Conservation (phyloP, 2,797 vertebrate genomes). For the Melanotaenia nigrans region DNA sequence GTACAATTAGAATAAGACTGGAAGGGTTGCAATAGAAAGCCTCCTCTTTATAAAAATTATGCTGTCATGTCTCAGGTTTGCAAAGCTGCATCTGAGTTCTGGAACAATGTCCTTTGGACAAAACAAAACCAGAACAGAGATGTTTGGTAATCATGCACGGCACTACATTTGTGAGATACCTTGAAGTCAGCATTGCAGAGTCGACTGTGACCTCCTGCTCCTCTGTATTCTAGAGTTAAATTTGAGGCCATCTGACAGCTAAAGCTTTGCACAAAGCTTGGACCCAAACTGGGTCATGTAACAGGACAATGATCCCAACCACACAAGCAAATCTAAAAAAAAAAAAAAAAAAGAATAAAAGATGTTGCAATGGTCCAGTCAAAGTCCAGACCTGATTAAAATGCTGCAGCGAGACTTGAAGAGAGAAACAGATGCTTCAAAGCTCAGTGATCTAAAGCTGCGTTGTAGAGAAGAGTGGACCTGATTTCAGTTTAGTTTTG, state of each 20-base stretch:
- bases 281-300: neutral
- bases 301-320: neutral
- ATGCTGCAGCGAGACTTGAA: neutral
- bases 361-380: neutral
- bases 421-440: neutral
- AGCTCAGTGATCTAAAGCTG: neutral
- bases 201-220: neutral
- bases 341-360: neutral
- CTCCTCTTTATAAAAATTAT: neutral
- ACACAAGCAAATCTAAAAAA: neutral
- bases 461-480: neutral
- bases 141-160: too few relatives aligned
- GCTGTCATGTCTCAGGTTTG: too few relatives aligned
- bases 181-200: neutral
- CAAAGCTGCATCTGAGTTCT: neutral
- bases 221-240: neutral
- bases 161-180: neutral
- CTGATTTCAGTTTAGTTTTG: neutral
- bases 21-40: neutral
- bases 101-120: neutral
- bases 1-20: neutral
- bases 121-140: too few relatives aligned
- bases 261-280: neutral
- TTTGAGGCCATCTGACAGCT: neutral
- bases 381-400: slow-evolving; percentile 1